Conservation (phyloP, 2,888 invertebrate species). For the Stramonita haemastoma region DNA sequence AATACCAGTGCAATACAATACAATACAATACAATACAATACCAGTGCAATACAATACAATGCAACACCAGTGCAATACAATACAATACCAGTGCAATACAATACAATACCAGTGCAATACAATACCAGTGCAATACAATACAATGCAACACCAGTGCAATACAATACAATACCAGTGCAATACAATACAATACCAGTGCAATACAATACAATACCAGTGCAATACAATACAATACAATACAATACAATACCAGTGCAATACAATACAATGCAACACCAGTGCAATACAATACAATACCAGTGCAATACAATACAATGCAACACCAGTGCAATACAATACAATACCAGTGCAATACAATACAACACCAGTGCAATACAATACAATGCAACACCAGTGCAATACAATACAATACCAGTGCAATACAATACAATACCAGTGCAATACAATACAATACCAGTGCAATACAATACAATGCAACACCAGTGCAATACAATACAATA, state of each 20-base stretch:
- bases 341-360: not conserved
- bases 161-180: not conserved
- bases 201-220: not conserved
- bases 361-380: not conserved
- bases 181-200: not conserved
- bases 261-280: not conserved
- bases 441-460: not conserved
- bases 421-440: not conserved
- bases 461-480: not conserved
- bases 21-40: not conserved
- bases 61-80: not conserved
- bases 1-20: not conserved
- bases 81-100: not conserved
- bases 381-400: not conserved
- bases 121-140: not conserved
- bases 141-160: not conserved
- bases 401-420: not conserved
- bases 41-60: not conserved
- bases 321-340: not conserved
- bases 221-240: not conserved
- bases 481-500: not conserved
- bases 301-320: not conserved
- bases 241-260: not conserved
- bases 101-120: not conserved
- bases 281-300: not conserved